Conservation (phyloP, 2,888 invertebrate genomes). For the Prosapia bicincta region DNA sequence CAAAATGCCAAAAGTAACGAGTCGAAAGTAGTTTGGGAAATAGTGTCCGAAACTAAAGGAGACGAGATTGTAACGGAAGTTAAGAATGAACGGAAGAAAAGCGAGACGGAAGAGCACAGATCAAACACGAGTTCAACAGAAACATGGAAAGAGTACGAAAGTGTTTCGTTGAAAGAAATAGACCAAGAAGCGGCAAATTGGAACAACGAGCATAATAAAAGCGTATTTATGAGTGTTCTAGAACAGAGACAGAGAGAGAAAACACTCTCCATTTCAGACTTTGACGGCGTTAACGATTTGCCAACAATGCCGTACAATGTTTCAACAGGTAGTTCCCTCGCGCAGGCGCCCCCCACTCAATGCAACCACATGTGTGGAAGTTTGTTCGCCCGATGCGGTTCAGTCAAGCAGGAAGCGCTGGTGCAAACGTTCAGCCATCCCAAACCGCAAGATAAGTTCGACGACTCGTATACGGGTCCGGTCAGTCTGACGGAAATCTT, state of each 20-base stretch:
- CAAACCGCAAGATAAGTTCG: background rate
- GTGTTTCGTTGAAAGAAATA: background rate
- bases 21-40: slow-evolving; percentile 18
- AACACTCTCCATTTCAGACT: slow-evolving; percentile 4
- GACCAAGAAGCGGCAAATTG: background rate
- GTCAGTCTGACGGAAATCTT: slow-evolving; percentile 28
- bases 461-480: slow-evolving; percentile 19
- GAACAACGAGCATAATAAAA: background rate
- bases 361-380: slow-evolving; percentile 18
- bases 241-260: slow-evolving; percentile 6
- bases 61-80: background rate
- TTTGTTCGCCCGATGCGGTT: slow-evolving; percentile 16
- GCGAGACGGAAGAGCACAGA: background rate
- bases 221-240: background rate
- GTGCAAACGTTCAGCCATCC: slow-evolving; percentile 19
- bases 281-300: slow-evolving; percentile 6
- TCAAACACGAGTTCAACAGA: slow-evolving; percentile 4
- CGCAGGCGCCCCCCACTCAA: background rate
- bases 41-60: slow-evolving; percentile 3
- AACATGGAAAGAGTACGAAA: background rate
- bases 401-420: slow-evolving; percentile 1
- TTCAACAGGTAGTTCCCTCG: background rate
- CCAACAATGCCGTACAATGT: background rate
- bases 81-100: background rate
- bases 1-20: slow-evolving; percentile 10